Base-by-base conservation (phyloP, 1,140 invertebrate species). In the Cotesia typhae region DNA sequence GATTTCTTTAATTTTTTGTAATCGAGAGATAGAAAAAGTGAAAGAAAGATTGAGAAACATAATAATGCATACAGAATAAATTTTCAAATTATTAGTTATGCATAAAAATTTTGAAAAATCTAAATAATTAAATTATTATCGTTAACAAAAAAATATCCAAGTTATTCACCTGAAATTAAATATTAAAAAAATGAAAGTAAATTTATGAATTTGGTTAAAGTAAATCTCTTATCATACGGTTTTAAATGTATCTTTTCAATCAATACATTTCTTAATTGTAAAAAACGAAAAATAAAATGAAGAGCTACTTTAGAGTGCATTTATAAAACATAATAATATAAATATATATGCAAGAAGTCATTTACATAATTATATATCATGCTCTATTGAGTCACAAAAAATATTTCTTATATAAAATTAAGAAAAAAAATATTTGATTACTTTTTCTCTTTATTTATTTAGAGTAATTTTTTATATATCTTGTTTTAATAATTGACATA, bases 131-230 rank as follows among this genome's bases (percentile, higher is more conserved):
- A 35, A 51, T 67, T 67, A 41, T 52, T 17, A 6, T 12, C n/a
- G 20, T 14, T 14, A n/a, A 28, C n/a, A n/a, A 47, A 52, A 35
- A 52, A 67, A 14, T 17, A 47, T 67, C 53, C 65, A 52, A 41
- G 38, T 52, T 52, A 71, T 66, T 80, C 80, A 80, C 80, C 82
- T 80, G 78, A 81, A 81, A 77, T 70, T 47, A 47, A 67, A 47
- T 38, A 67, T 52, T 5, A 53, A 66, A 71, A 80, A 79, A 80
- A 85, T 85, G 84, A 85, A 85, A 85, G 84, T 85, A 85, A 67
- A 85, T 83, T 81, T 79, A 83, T 75, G 76, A 80, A 83, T 76
- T 85, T 83, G 82, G 75, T 84, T 84, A 52, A 20, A 65, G 53
- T 66, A 69, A 70, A 84, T 81, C 79, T 77, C 82, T 85, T 83